These are phyloP conservation scores for Ichneumoninae sp. DNA, from an alignment of 2,888 invertebrate genomes.

Conservation along the genomic window DNA sequence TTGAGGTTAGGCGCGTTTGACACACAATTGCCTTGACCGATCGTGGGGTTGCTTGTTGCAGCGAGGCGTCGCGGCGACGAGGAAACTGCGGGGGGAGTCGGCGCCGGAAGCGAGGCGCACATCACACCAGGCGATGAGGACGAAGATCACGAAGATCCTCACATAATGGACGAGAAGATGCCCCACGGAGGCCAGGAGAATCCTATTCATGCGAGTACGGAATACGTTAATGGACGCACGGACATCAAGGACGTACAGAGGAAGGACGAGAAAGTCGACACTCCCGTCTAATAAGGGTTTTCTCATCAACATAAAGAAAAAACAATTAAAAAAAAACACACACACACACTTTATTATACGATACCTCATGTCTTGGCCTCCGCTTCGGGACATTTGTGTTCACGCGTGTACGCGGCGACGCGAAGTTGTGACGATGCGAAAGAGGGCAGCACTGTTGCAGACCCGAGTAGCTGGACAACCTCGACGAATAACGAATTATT, in stretches of 20 bases:
- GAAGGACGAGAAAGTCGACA: conserved; percentile 86
- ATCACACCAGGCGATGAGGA: conserved; percentile 86
- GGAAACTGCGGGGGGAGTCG: conserved; percentile 87
- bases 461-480: conserved; percentile 58
- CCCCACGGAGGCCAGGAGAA: conserved; percentile 83
- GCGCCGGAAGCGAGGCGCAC: conserved; percentile 87
- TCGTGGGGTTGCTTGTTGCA: conserved; percentile 84
- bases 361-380: conserved; percentile 64
- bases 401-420: conserved; percentile 12
- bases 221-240: conserved; percentile 87
- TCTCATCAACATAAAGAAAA: conserved; percentile 47
- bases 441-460: conserved; percentile 20
- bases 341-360: conserved; percentile 37
- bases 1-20: conserved; percentile 64
- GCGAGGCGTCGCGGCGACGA: conserved; percentile 84
- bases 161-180: conserved; percentile 82
- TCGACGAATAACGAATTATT: conserved; percentile 63
- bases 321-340: conserved; percentile 46
- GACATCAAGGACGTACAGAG: conserved; percentile 85
- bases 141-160: conserved; percentile 80
- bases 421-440: conserved; percentile 29
- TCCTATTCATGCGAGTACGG: conserved; percentile 85
- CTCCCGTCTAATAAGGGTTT: conserved; percentile 85
- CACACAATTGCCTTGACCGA: conserved; percentile 83
- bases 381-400: conserved; percentile 50